Evolutionary conservation across 1,140 invertebrate species (phyloP).

Genomic region (Battus philenor): DNA sequence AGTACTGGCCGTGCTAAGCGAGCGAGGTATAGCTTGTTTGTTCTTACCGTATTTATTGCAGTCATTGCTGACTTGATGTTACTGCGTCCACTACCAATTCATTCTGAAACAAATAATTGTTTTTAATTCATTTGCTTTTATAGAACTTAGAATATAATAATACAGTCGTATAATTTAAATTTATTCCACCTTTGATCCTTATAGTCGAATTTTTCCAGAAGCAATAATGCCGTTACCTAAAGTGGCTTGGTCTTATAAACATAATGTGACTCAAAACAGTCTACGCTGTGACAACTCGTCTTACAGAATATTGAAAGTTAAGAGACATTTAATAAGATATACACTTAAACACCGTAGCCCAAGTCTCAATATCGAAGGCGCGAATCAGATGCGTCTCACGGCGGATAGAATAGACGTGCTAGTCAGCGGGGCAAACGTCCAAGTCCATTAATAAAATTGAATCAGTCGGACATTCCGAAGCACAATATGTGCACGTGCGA

Average conservation of each 20-base stretch:
- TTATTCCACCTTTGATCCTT: too few relatives aligned
- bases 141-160: too few relatives aligned
- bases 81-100: conserved; percentile 35
- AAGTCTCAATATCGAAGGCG: conserved; percentile 28
- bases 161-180: too few relatives aligned
- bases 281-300: conserved; percentile 32
- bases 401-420: conserved; percentile 64
- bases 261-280: conserved; percentile 62
- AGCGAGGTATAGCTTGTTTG: too few relatives aligned
- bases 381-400: conserved; percentile 50
- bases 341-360: conserved; percentile 29
- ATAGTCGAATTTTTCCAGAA: conserved; percentile 61
- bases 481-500: conserved; percentile 64
- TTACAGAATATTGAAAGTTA: conserved; percentile 35
- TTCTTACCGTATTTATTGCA: conserved; percentile 68
- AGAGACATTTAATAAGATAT: conserved; percentile 20
- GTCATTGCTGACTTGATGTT: conserved; percentile 45
- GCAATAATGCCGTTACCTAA: conserved; percentile 52
- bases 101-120: conserved; percentile 54
- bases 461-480: conserved; percentile 69
- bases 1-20: too few relatives aligned
- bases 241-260: conserved; percentile 58
- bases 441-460: conserved; percentile 75
- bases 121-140: too few relatives aligned
- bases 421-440: conserved; percentile 72